A percentile compares a stretch with the other conserved stretches of the same genome.
Evolutionary conservation across 2,113 vertebrate species (phyloP).

Genomic region (Castor canadensis): DNA sequence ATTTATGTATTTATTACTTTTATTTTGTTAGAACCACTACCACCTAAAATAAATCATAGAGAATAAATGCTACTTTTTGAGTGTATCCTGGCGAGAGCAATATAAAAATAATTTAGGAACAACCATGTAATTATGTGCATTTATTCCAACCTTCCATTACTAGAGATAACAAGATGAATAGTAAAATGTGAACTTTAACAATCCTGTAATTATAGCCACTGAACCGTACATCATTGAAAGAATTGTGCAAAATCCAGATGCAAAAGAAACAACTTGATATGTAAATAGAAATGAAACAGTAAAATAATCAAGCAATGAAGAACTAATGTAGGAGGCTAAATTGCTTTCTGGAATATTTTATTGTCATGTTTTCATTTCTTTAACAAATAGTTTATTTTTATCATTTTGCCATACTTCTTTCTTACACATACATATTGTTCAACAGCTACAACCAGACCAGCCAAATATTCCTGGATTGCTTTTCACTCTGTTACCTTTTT

Average conservation of each 20-base stretch:
- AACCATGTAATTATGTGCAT: slow-evolving; percentile 85
- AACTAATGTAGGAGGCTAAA: slow-evolving; percentile 79
- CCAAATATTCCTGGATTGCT: slow-evolving; percentile 54
- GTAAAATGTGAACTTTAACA: slow-evolving; percentile 87
- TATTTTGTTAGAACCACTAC: slow-evolving; percentile 67
- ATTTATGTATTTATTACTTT: slow-evolving; percentile 64
- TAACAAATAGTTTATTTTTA: slow-evolving; percentile 74
- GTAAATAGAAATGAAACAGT: slow-evolving; percentile 84
- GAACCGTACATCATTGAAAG: slow-evolving; percentile 84
- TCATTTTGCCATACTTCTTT: slow-evolving; percentile 66
- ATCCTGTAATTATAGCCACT: slow-evolving; percentile 87
- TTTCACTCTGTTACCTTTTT: slow-evolving; percentile 32
- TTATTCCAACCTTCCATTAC: slow-evolving; percentile 86
- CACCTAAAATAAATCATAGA: slow-evolving; percentile 63
- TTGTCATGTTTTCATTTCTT: slow-evolving; percentile 74
- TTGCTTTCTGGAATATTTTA: slow-evolving; percentile 64
- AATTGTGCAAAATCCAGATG: slow-evolving; percentile 85
- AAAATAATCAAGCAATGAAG: slow-evolving; percentile 84
- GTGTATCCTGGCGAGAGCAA: slow-evolving; percentile 79
- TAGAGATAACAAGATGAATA: slow-evolving; percentile 87
- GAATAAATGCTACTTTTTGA: slow-evolving; percentile 79
- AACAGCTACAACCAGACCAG: not conserved
- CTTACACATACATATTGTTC: slow-evolving; percentile 53
- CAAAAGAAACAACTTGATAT: slow-evolving; percentile 83
- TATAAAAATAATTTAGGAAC: slow-evolving; percentile 85